phyloP scores from a whole-genome alignment of 2,888 invertebrate species.

The Phrixothrix hirtus region DNA sequence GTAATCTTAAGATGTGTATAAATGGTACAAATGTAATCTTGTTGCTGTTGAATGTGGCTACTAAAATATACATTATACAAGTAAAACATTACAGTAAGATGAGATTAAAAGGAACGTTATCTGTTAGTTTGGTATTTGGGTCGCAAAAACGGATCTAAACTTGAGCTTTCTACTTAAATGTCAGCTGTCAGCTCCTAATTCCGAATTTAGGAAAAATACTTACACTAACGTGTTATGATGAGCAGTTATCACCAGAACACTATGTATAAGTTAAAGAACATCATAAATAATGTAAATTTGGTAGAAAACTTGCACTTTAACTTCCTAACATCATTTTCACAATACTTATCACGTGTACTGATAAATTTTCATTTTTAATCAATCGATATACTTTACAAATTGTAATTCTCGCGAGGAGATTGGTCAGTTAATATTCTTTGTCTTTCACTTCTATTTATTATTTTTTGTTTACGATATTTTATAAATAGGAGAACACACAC shows the following conservation, averaged over 20 bases:
- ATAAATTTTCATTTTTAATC: constrained; percentile 36
- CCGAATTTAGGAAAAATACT: constrained; percentile 39
- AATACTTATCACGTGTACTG: constrained; percentile 40
- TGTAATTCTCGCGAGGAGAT: constrained; percentile 13
- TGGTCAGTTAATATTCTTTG: constrained; percentile 14
- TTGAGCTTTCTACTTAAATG: constrained; percentile 52
- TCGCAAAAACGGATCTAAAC: constrained; percentile 54
- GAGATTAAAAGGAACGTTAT: constrained; percentile 38
- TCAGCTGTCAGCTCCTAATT: constrained; percentile 44
- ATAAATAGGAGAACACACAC: constrained; percentile 43
- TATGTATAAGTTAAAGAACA: constrained; percentile 39
- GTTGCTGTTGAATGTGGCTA: too few species aligned
- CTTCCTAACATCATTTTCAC: constrained; percentile 42
- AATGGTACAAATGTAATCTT: too few species aligned
- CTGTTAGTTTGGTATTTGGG: constrained; percentile 50
- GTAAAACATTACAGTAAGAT: constrained; percentile 27
- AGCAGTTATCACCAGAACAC: constrained; percentile 49
- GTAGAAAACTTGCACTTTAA: constrained; percentile 37
- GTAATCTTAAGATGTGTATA: too few species aligned
- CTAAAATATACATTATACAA: constrained; percentile 1
- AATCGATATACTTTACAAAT: constrained; percentile 29
- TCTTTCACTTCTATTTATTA: constrained; percentile 11
- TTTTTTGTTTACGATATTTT: constrained; percentile 13
- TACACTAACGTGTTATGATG: constrained; percentile 52
- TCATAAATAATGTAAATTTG: constrained; percentile 31